A percentile compares a stretch with the other conserved stretches of the same genome.
These are phyloP conservation scores for Tragelaphus scriptus DNA, from an alignment of 2,113 vertebrate genomes.

Conservation along the genomic window DNA sequence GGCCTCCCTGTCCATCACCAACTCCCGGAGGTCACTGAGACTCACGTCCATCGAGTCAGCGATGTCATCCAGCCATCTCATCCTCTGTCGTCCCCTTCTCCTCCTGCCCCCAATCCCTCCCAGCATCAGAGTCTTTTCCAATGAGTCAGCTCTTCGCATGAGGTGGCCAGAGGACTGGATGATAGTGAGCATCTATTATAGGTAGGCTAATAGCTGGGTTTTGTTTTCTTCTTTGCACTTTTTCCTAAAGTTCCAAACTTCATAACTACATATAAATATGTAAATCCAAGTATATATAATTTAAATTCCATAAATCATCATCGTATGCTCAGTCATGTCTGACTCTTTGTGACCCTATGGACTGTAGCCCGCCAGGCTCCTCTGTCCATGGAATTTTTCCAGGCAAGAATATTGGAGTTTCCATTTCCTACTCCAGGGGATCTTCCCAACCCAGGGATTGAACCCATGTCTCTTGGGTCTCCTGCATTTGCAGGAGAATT, in stretches of 20 bases:
- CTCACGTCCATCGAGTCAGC: too few species aligned
- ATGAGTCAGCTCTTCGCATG: too few species aligned
- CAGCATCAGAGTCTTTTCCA: too few species aligned
- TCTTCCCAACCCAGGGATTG: neutral
- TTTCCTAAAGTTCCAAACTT: neutral
- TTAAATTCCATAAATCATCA: neutral
- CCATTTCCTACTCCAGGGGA: neutral
- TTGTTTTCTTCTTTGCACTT: neutral
- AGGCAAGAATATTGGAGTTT: neutral
- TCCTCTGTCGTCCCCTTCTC: too few species aligned
- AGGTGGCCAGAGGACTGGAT: too few species aligned
- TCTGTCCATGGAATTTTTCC: neutral
- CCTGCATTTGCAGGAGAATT: neutral
- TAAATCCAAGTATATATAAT: neutral
- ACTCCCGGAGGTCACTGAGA: too few species aligned
- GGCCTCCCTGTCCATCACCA: too few species aligned
- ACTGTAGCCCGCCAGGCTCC: neutral
- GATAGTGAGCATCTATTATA: neutral
- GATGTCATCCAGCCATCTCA: too few species aligned
- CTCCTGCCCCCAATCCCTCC: too few species aligned
- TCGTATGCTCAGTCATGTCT: neutral
- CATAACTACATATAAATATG: neutral
- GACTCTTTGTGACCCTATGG: neutral
- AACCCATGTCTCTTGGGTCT: neutral
- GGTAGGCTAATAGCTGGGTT: neutral